Evolutionary conservation across 2,888 invertebrate genomes (phyloP), one percentile per base, ranked within the genome.

Genomic region (Nephrotoma guestfalica): DNA sequence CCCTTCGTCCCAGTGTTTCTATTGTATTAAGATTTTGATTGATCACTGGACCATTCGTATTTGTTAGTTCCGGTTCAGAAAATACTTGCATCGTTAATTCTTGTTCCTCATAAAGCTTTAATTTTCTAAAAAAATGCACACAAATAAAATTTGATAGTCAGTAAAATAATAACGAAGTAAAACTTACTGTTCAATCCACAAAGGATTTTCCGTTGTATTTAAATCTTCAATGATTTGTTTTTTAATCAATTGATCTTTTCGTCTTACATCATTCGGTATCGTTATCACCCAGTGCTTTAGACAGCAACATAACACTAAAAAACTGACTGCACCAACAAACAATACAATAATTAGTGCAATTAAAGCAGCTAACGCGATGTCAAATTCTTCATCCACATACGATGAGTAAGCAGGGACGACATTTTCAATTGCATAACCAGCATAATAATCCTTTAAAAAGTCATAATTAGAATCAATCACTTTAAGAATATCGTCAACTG

Each of bases 21-120:
- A 86, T 43, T 13, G 45, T 86, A 43, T 51, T 41, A 4, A 45
- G 47, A 57, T 51, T n/a, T 47, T 42, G 86, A 1, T 57, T 43
- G 9, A 30, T 15, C 41, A 41, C 41, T 1, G 86, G 57, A 7
- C 6, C 41, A 41, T 15, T 57, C 6, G 57, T 30, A 15, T 40
- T 41, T 6, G 86, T 30, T 51, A 87, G 91, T 90, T 96, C 95
- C 11, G 95, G 94, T 89, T 96, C 96, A 88, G 95, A 95, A 90
- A 97, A 97, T 30, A 97, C 97, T 91, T 97, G 97, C 97, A 97
- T 97, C 43, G 97, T 97, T 87, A 97, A 92, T 91, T 97, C 97
- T 91, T 97, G 97, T 89, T 97, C 97, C 91, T 97, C 97, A 89
- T 97, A 97, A 0, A 97, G 94, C 90, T 97, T 94, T 41, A 97